Conservation (phyloP, 1,140 invertebrate genomes). For the Stenopsyche tienmushanensis region DNA sequence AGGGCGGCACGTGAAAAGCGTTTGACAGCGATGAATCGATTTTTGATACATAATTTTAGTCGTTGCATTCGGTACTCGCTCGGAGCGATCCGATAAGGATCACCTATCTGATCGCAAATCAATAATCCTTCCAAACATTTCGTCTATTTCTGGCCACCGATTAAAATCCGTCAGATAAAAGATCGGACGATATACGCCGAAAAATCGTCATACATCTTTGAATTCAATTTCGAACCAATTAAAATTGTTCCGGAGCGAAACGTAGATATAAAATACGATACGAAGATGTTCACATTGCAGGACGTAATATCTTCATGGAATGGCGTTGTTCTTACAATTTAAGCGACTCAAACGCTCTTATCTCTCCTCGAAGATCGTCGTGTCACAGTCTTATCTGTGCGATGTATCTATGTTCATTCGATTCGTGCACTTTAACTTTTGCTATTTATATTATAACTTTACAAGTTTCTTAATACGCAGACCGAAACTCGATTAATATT, state of each 20-base stretch:
- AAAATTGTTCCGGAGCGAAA: background rate
- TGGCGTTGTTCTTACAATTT: conserved; percentile 26
- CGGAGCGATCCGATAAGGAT: too few species aligned
- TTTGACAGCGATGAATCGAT: conserved; percentile 37
- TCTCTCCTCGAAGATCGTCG: conserved; percentile 21
- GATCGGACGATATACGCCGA: too few species aligned
- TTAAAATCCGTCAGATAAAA: too few species aligned
- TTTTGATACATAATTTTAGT: conserved; percentile 27
- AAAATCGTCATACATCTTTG: too few species aligned
- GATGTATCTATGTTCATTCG: conserved; percentile 30
- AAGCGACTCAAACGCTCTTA: conserved; percentile 25
- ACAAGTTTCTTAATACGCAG: too few species aligned
- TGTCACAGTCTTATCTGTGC: conserved; percentile 24
- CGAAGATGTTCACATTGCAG: background rate
- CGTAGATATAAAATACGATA: background rate
- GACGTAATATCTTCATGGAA: conserved; percentile 14
- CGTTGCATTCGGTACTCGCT: too few species aligned
- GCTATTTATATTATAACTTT: conserved; percentile 23
- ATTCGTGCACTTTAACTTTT: conserved; percentile 31
- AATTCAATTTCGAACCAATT: background rate
- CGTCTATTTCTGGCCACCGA: too few species aligned
- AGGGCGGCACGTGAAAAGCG: conserved; percentile 7
- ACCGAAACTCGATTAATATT: background rate
- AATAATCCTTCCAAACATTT: too few species aligned
- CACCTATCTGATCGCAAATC: too few species aligned